These are phyloP conservation scores for Limenitis camilla DNA, from an alignment of 2,888 invertebrate species.

Conservation along the genomic window DNA sequence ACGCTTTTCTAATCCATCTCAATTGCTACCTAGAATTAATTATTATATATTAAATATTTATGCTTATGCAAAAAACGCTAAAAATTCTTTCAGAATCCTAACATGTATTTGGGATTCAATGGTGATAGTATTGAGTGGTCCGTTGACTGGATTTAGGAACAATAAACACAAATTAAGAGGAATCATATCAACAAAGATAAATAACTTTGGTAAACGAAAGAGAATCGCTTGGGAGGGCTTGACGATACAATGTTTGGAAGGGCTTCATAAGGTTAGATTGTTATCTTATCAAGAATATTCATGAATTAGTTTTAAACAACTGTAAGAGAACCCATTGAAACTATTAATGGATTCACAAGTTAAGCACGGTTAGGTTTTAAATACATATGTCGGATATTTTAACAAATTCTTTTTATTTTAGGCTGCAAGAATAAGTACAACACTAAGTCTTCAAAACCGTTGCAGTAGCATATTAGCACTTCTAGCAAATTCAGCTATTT, in stretches of 20 bases:
- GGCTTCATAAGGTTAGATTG: slow-evolving; percentile 82
- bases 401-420: no score
- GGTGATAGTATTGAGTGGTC: slow-evolving; percentile 88
- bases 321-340: no score
- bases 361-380: no score
- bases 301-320: no score
- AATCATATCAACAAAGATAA: slow-evolving; percentile 75
- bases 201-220: slow-evolving; percentile 61
- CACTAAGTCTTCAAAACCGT: slow-evolving; percentile 89
- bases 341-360: no score
- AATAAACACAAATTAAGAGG: slow-evolving; percentile 59
- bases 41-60: not conserved
- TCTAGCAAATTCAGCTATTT: slow-evolving; percentile 91
- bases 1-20: no score
- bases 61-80: not conserved
- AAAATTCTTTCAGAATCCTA: slow-evolving; percentile 73
- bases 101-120: slow-evolving; percentile 95
- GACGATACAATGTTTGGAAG: slow-evolving; percentile 90
- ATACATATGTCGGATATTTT: no score
- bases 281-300: not conserved
- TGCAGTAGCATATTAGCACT: slow-evolving; percentile 93
- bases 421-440: slow-evolving; percentile 92
- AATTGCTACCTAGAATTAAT: no score
- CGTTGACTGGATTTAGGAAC: slow-evolving; percentile 74
- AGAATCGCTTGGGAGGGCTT: slow-evolving; percentile 78